Evolutionary conservation across 2,113 vertebrate genomes (phyloP).

Genomic region (Phylloscopus trochilus): DNA sequence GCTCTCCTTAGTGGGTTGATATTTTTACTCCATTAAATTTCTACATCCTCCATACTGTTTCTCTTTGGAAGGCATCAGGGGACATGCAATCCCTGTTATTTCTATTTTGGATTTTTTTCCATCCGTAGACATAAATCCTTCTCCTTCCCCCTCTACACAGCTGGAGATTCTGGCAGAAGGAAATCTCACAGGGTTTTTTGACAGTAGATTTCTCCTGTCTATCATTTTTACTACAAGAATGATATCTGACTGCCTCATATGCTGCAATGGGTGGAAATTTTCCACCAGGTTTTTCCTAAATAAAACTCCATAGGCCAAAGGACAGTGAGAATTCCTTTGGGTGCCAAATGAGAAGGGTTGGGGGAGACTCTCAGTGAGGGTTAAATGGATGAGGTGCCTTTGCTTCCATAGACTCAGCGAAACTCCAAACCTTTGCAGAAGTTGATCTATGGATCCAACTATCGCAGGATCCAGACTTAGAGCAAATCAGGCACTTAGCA

Average conservation of each 20-base stretch:
- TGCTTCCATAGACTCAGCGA: neutral
- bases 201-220: neutral
- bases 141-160: neutral
- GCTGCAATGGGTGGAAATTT: neutral
- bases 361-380: neutral
- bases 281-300: neutral
- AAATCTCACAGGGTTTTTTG: neutral
- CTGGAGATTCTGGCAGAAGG: neutral
- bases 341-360: neutral
- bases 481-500: neutral
- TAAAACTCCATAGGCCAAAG: neutral
- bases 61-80: neutral
- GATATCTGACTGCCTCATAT: too few species aligned
- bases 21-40: constrained; percentile 25
- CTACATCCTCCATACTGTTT: neutral
- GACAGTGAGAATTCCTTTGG: neutral
- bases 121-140: neutral
- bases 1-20: neutral
- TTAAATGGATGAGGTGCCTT: fast-evolving
- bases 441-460: fast-evolving
- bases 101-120: constrained; percentile 4
- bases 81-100: neutral
- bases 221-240: neutral
- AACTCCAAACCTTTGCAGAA: neutral
- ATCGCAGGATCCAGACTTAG: neutral